Evolutionary conservation across 2,888 invertebrate genomes (phyloP).

Genomic region (Proisotoma minuta): DNA sequence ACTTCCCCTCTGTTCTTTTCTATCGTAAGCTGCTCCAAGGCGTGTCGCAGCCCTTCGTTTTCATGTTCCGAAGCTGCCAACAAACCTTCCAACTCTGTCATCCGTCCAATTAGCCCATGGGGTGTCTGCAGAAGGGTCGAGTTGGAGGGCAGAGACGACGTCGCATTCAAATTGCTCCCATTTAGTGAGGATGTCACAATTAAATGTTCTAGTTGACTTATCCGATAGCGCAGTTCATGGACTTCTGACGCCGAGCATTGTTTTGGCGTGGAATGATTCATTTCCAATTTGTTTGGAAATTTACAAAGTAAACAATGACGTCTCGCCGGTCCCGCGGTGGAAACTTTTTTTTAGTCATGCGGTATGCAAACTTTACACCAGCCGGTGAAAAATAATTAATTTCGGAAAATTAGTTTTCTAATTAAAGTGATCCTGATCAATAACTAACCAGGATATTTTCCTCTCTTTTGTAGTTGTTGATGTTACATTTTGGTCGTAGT

Average conservation of each 20-base stretch:
- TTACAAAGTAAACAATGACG: too few relatives aligned
- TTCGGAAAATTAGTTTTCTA: too few relatives aligned
- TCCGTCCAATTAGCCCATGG: conserved; percentile 32
- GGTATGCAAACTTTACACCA: too few relatives aligned
- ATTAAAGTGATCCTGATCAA: too few relatives aligned
- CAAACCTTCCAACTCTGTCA: conserved; percentile 40
- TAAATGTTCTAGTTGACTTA: conserved; percentile 42
- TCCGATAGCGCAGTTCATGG: conserved; percentile 35
- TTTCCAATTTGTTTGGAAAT: not conserved
- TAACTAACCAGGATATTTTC: too few relatives aligned
- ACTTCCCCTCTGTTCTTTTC: conserved; percentile 34
- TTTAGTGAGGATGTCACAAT: conserved; percentile 20
- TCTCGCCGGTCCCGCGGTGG: too few relatives aligned
- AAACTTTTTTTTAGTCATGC: too few relatives aligned
- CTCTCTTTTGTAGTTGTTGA: too few relatives aligned
- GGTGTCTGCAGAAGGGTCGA: conserved; percentile 16
- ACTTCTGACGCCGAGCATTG: too few relatives aligned
- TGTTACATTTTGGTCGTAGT: too few relatives aligned
- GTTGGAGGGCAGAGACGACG: conserved; percentile 15
- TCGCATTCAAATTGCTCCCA: conserved; percentile 2
- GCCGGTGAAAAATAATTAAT: too few relatives aligned
- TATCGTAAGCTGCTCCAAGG: conserved; percentile 27
- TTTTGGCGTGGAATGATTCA: conserved; percentile 26
- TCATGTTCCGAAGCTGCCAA: conserved; percentile 43
- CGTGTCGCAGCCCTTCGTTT: conserved; percentile 32